These are phyloP conservation scores for Thecophora atra DNA, from an alignment of 2,888 invertebrate genomes.

Conservation along the genomic window DNA sequence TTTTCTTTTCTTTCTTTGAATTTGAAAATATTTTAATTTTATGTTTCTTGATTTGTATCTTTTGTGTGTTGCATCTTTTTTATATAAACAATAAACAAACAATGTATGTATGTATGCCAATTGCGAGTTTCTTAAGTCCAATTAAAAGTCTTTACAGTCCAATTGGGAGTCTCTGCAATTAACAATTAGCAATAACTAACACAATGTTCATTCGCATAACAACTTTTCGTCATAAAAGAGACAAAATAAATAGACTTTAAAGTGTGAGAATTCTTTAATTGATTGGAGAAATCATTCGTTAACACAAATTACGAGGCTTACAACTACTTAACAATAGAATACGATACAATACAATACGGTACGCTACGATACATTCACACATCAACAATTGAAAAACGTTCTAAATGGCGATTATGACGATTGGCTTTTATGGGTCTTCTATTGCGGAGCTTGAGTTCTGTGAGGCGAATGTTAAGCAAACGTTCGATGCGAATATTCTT, in stretches of 20 bases:
- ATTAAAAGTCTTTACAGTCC: too few relatives aligned
- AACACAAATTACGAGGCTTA: conserved; percentile 32
- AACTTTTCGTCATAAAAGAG: too few relatives aligned
- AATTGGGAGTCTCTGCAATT: too few relatives aligned
- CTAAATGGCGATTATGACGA: background rate
- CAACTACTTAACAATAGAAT: conserved; percentile 13
- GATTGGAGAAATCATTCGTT: conserved; percentile 20
- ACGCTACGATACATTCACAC: conserved; percentile 20
- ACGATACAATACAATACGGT: conserved; percentile 27
- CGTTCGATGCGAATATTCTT: conserved; percentile 57
- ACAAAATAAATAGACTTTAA: background rate
- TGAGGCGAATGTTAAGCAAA: conserved; percentile 45
- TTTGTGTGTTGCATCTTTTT: too few relatives aligned
- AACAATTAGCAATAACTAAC: too few relatives aligned
- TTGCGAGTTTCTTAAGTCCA: too few relatives aligned
- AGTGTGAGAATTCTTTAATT: conserved; percentile 10
- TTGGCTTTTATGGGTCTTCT: conserved; percentile 39
- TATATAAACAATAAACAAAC: too few relatives aligned
- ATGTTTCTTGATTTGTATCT: too few relatives aligned
- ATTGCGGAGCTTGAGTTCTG: conserved; percentile 26
- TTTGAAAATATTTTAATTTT: too few relatives aligned
- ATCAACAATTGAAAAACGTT: background rate
- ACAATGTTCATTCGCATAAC: too few relatives aligned
- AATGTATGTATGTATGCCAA: too few relatives aligned
- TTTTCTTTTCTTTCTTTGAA: too few relatives aligned